Percentiles rank a stretch among this genome's conserved stretches.
Conservation (phyloP, 2,113 vertebrate genomes). For the Muntiacus reevesi region DNA sequence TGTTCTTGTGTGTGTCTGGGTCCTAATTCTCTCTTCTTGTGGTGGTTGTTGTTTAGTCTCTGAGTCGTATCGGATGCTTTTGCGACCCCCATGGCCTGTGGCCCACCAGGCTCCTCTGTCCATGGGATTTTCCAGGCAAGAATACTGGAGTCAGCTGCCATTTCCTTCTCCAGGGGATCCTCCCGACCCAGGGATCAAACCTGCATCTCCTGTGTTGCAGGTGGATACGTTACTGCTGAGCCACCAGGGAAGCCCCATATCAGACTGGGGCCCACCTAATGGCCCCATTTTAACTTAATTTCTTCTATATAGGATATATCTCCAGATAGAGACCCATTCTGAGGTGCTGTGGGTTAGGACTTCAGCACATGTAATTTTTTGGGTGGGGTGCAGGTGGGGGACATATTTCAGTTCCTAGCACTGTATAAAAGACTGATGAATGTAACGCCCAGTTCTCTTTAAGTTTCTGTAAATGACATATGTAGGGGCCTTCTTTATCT, state of each 20-base stretch:
- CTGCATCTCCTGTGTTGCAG: background rate
- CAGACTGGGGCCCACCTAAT: background rate
- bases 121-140: background rate
- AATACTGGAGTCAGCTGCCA: background rate
- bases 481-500: background rate
- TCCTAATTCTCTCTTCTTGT: background rate
- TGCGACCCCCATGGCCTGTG: background rate
- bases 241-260: background rate
- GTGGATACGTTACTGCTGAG: background rate
- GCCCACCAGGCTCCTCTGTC: background rate
- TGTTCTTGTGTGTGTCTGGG: background rate
- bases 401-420: background rate
- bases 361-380: background rate
- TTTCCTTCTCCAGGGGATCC: background rate
- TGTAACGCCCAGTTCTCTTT: background rate
- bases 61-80: background rate
- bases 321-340: background rate
- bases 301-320: background rate
- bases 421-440: background rate
- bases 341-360: background rate
- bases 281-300: background rate
- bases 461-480: background rate
- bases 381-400: rapidly evolving
- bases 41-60: background rate
- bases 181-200: background rate